These are phyloP conservation scores for Protobothrops mucrosquamatus DNA, from an alignment of 2,113 vertebrate genomes.

Conservation along the genomic window DNA sequence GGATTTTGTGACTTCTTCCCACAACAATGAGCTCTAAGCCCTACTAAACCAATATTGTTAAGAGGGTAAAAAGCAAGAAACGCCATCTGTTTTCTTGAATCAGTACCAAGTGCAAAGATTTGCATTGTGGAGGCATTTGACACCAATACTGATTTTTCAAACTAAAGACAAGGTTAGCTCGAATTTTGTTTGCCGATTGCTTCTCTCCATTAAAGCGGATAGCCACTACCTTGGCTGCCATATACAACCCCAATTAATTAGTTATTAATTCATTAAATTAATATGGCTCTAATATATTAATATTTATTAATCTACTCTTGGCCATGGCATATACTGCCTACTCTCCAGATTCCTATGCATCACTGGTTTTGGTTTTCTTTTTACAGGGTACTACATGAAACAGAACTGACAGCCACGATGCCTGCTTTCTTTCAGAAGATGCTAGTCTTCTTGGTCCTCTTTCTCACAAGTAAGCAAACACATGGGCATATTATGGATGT, in stretches of 20 bases:
- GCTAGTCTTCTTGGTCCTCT: slow-evolving; percentile 22
- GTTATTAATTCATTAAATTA: not conserved
- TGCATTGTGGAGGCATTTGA: not conserved
- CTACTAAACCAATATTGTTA: not conserved
- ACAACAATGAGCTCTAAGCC: not conserved
- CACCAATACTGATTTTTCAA: not conserved
- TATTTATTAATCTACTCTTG: not conserved
- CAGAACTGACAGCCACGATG: slow-evolving; percentile 8
- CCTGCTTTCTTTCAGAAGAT: not conserved
- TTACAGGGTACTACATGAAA: slow-evolving; percentile 10
- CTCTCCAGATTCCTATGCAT: not conserved
- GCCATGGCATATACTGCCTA: not conserved
- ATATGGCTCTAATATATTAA: not conserved
- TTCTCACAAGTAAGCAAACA: slow-evolving; percentile 62
- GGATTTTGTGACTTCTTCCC: not conserved
- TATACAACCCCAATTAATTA: not conserved
- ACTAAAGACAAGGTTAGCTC: not conserved
- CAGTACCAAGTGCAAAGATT: not conserved
- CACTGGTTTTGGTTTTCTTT: not conserved
- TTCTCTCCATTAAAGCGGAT: not conserved
- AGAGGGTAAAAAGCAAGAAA: not conserved
- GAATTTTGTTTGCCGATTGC: not conserved
- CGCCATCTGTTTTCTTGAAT: not conserved
- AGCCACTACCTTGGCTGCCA: not conserved
- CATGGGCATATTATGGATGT: not conserved